These are phyloP conservation scores for Epirrhoe alternata DNA, from an alignment of 2,888 invertebrate species.

Conservation along the genomic window DNA sequence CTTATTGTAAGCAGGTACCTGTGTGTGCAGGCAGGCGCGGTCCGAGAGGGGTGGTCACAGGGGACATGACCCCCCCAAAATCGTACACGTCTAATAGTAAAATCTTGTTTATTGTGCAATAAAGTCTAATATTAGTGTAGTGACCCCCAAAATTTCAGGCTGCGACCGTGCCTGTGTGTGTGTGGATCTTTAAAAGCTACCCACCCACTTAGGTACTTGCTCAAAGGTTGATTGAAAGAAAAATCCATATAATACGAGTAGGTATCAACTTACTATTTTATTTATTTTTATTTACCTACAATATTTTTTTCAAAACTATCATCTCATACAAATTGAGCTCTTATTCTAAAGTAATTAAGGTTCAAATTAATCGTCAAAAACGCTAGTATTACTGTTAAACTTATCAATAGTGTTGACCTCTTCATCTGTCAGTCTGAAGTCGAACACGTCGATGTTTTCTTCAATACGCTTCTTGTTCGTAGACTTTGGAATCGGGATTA, in stretches of 20 bases:
- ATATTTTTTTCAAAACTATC: not conserved
- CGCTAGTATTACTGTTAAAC: conserved; percentile 68
- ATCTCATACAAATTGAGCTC: not conserved
- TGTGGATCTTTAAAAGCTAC: too few relatives aligned
- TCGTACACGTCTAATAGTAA: too few relatives aligned
- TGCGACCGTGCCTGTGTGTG: too few relatives aligned
- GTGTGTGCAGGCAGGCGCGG: too few relatives aligned
- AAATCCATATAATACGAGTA: not conserved
- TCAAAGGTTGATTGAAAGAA: too few relatives aligned
- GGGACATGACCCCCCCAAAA: too few relatives aligned
- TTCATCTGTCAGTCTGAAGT: conserved; percentile 80
- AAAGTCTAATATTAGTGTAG: too few relatives aligned
- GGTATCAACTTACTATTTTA: not conserved
- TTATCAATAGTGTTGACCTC: conserved; percentile 79
- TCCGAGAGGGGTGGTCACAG: too few relatives aligned
- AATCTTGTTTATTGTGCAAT: too few relatives aligned
- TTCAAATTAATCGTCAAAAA: conserved; percentile 45
- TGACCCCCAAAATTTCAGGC: too few relatives aligned
- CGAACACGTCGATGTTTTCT: conserved; percentile 84
- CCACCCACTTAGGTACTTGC: too few relatives aligned
- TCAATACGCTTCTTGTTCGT: conserved; percentile 78
- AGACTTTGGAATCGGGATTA: conserved; percentile 86
- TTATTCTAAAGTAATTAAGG: conserved; percentile 2
- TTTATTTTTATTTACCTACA: not conserved
- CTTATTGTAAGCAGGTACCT: too few relatives aligned